Conservation (phyloP, 1,140 invertebrate genomes). For the Lineus longissimus region DNA sequence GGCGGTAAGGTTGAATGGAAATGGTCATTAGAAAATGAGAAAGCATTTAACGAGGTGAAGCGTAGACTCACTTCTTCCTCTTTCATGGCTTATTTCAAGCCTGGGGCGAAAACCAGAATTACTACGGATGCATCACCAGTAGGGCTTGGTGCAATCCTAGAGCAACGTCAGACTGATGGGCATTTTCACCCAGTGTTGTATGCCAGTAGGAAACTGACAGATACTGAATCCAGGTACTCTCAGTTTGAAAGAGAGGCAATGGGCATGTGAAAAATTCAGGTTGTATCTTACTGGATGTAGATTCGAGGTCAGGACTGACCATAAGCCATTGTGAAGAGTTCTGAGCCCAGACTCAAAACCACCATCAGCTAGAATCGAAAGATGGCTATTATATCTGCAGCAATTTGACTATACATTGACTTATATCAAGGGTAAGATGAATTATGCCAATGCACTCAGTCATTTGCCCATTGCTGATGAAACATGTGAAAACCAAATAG, state of each 20-base stretch:
- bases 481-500: background rate
- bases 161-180: conserved; percentile 11
- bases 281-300: background rate
- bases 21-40: conserved; percentile 18
- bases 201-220: background rate
- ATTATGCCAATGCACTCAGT: background rate
- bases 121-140: conserved; percentile 52
- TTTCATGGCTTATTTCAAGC: conserved; percentile 26
- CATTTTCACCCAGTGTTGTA: background rate
- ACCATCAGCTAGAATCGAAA: background rate
- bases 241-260: background rate
- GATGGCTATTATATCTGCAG: background rate
- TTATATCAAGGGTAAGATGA: background rate
- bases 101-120: conserved; percentile 13
- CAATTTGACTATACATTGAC: background rate
- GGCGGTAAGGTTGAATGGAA: conserved; percentile 15
- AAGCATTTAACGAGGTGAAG: conserved; percentile 27
- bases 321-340: background rate
- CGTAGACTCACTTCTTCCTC: conserved; percentile 8
- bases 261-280: background rate
- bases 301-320: background rate
- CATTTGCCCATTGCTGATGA: background rate
- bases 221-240: background rate
- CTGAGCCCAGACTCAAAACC: background rate
- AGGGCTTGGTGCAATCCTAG: conserved; percentile 47